Percentiles rank a stretch among this genome's conserved stretches.
Conservation (phyloP, 2,113 vertebrate genomes). For the Vireo altiloquus region DNA sequence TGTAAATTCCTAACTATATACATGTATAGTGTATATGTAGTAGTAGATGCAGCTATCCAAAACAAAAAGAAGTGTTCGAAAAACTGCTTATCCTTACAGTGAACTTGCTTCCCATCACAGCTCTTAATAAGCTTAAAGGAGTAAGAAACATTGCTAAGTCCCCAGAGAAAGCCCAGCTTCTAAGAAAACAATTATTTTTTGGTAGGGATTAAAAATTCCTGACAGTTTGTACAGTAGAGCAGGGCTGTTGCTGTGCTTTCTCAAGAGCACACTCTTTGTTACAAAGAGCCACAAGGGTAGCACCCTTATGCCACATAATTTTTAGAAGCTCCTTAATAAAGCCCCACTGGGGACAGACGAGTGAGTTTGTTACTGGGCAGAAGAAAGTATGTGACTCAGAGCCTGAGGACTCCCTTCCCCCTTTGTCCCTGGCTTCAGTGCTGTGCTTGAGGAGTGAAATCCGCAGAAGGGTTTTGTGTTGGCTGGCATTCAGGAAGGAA, state of each 20-base stretch:
- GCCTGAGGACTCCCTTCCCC: background rate
- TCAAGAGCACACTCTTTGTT: background rate
- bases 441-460: background rate
- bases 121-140: background rate
- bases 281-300: background rate
- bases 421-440: background rate
- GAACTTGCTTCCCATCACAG: background rate
- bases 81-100: background rate
- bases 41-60: background rate
- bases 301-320: background rate
- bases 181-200: background rate
- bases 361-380: background rate
- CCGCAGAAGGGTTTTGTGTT: background rate
- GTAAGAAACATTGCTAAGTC: background rate
- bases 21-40: too few relatives aligned
- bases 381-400: background rate
- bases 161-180: background rate
- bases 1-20: background rate
- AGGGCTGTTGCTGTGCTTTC: background rate
- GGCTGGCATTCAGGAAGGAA: background rate
- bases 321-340: background rate
- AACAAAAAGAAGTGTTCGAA: background rate
- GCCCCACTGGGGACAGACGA: rapidly evolving
- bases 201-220: background rate
- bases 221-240: background rate